These are phyloP conservation scores for Phaetusa simplex DNA, from an alignment of 2,113 vertebrate genomes.

Conservation along the genomic window DNA sequence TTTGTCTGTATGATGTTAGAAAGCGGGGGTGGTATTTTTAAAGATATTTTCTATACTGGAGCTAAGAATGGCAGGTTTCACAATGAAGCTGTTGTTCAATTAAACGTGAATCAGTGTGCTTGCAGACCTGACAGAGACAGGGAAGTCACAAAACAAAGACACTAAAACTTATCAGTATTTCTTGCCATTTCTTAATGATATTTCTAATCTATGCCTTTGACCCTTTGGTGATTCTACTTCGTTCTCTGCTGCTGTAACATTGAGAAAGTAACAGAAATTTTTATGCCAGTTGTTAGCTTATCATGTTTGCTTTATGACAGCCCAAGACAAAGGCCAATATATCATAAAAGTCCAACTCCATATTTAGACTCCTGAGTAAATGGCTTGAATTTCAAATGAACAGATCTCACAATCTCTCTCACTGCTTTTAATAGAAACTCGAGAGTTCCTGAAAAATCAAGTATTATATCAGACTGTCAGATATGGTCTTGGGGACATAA, in stretches of 20 bases:
- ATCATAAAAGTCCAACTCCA: neutral
- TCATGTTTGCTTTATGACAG: neutral
- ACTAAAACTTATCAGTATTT: conserved; percentile 18
- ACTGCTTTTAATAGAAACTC: neutral
- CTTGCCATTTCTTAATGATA: neutral
- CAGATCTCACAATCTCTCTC: neutral
- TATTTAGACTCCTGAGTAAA: neutral
- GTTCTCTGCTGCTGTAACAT: neutral
- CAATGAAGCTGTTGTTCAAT: conserved; percentile 56
- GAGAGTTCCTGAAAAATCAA: neutral
- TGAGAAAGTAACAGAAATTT: conserved; percentile 24
- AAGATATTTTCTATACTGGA: conserved; percentile 29
- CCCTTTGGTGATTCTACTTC: neutral
- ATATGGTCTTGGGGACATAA: neutral
- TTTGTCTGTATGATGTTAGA: conserved; percentile 5
- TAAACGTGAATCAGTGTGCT: neutral
- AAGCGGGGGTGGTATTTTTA: conserved; percentile 2
- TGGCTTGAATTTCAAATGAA: neutral
- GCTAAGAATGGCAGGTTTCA: conserved; percentile 51
- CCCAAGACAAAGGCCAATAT: conserved; percentile 25
- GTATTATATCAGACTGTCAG: neutral
- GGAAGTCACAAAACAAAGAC: conserved; percentile 33
- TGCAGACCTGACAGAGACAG: conserved; percentile 26
- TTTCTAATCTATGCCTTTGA: conserved; percentile 35
- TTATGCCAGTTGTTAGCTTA: neutral